phyloP scores from a whole-genome alignment of 2,113 vertebrate species.

The Heptranchias perlo region DNA sequence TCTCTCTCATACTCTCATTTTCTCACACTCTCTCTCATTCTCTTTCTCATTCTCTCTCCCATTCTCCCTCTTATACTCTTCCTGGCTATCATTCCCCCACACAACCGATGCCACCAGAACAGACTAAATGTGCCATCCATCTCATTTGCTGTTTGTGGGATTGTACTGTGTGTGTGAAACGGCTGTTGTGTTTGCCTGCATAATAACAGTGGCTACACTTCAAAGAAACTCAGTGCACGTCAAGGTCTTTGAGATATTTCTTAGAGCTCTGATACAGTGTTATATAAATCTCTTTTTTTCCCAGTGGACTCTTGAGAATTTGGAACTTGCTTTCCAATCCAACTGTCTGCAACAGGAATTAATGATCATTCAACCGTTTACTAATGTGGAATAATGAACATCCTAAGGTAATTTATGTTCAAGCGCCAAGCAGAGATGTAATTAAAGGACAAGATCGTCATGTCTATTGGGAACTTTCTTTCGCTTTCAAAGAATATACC shows the following conservation, averaged over 20 bases:
- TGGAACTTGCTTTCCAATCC: slow-evolving; percentile 23
- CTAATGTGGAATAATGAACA: slow-evolving; percentile 1
- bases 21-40: neutral
- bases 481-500: neutral
- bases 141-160: neutral
- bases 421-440: neutral
- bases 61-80: neutral
- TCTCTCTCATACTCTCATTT: neutral
- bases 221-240: too few relatives aligned
- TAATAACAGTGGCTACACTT: too few relatives aligned
- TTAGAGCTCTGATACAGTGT: neutral
- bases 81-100: too few relatives aligned
- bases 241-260: neutral
- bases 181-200: neutral
- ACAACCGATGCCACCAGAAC: neutral
- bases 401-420: slow-evolving; percentile 22
- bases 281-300: neutral
- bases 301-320: neutral
- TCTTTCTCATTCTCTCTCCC: neutral
- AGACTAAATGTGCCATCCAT: neutral
- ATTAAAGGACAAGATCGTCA: slow-evolving; percentile 11
- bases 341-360: slow-evolving; percentile 19
- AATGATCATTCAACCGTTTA: slow-evolving; percentile 25
- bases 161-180: neutral
- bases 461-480: neutral